Conservation (phyloP, 2,113 vertebrate species). For the Pangasianodon gigas region DNA sequence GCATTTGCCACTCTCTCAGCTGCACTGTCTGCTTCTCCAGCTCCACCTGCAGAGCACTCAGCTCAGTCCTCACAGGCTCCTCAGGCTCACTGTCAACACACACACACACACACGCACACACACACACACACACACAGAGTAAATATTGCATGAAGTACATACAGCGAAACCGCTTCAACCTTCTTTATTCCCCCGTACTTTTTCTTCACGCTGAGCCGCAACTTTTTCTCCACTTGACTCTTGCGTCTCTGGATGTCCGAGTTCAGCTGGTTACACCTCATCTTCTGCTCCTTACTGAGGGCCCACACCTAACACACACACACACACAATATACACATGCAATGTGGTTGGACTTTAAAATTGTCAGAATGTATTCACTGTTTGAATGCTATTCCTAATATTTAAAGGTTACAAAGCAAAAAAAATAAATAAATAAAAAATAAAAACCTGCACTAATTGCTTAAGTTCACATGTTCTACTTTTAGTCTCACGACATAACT, state of each 20-base stretch:
- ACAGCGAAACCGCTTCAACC: background rate
- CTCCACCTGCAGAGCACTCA: slow-evolving; percentile 68
- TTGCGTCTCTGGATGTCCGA: slow-evolving; percentile 70
- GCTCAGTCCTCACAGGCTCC: slow-evolving; percentile 59
- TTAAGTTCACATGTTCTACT: background rate
- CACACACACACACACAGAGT: slow-evolving; percentile 11
- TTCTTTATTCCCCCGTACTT: slow-evolving; percentile 60
- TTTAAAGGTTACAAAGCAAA: background rate
- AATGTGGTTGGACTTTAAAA: background rate
- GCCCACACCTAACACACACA: slow-evolving; percentile 69
- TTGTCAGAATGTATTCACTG: background rate
- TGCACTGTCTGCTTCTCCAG: slow-evolving; percentile 65
- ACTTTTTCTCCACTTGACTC: slow-evolving; percentile 69
- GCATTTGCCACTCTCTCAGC: slow-evolving; percentile 76
- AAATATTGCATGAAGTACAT: slow-evolving; percentile 1
- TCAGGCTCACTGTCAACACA: slow-evolving; percentile 61
- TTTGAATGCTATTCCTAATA: background rate
- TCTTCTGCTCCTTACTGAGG: slow-evolving; percentile 77
- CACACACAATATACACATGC: slow-evolving; percentile 14
- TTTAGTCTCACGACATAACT: background rate
- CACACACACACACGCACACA: slow-evolving; percentile 24
- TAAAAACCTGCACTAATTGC: background rate
- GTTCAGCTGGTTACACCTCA: slow-evolving; percentile 66
- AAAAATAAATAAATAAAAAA: background rate
- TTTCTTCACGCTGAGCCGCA: slow-evolving; percentile 71